Evolutionary conservation across 2,888 invertebrate species (phyloP), one percentile per base, ranked within the genome.

Genomic region (Scrobipalpa costella): DNA sequence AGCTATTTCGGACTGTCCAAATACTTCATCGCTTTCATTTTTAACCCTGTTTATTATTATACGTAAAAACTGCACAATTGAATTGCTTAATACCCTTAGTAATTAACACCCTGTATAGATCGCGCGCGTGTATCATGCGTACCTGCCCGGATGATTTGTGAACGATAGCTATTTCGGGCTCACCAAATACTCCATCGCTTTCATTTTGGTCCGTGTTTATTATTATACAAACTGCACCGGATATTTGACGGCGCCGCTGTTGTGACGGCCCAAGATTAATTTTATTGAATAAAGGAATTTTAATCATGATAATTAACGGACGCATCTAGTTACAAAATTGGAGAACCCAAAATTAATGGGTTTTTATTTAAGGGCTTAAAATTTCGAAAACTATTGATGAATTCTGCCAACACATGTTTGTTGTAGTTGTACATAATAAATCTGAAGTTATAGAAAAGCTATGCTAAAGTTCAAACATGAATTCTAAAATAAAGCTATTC

Each of bases 151-250:
- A 80, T 84, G 85, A 87, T 86, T 84, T 83, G 83, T 84, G 79
- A 77, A 73, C 78, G 86, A 87, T 86, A 88, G 85, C 87, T 89
- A 89, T 91, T 90, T 85, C 73, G 74, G 83, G 82, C 63, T 63
- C 84, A 80, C 79, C 74, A 85, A 88, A 87, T 86, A 86, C 82
- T 79, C 79, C 78, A 72, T 80, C 78, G 83, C 84, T 88, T 90
- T 88, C 84, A 78, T 84, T 90, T 89, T 86, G 80, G 75, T 69
- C 76, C 74, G 76, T 74, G 78, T 81, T 78, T 74, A 80, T 85
- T 78, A 83, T 87, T 83, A 86, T 86, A 89, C 83, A 85, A 78
- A 75, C 78, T 72, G 69, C 75, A 71, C 79, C 80, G 83, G 83
- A 85, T 84, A 84, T 84, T 80, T 74, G 78, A 79, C 77, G 75